Percentiles rank a stretch among this genome's conserved stretches.
These are phyloP conservation scores for Rhizoglyphus robini DNA, from an alignment of 1,140 invertebrate genomes.

Conservation along the genomic window DNA sequence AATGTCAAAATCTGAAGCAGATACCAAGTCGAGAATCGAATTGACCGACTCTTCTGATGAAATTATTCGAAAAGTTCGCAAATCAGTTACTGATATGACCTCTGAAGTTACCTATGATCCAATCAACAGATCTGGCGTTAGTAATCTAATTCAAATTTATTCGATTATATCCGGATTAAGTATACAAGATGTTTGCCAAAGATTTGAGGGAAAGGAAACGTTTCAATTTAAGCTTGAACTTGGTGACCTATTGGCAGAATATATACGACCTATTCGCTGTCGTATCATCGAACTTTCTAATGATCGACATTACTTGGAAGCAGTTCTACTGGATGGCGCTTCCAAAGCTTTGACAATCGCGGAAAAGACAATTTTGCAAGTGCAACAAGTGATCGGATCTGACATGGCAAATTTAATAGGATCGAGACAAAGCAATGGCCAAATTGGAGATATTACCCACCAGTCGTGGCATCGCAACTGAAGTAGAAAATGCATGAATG, in stretches of 20 bases:
- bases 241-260: conserved; percentile 55
- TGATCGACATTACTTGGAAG: conserved; percentile 45
- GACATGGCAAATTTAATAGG: conserved; percentile 4
- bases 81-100: conserved; percentile 78
- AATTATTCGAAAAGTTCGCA: conserved; percentile 68
- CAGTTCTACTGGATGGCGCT: conserved; percentile 51
- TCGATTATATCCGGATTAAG: conserved; percentile 52
- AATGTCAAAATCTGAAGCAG: conserved; percentile 91
- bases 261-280: conserved; percentile 54
- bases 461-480: too few species aligned
- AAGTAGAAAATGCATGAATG: background rate
- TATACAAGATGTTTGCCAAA: conserved; percentile 54
- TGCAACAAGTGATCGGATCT: conserved; percentile 37
- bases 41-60: conserved; percentile 61
- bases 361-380: conserved; percentile 50
- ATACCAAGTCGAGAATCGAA: conserved; percentile 60
- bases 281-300: conserved; percentile 44
- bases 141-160: conserved; percentile 77
- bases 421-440: background rate
- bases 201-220: conserved; percentile 53
- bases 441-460: too few species aligned
- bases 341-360: conserved; percentile 53
- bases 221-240: conserved; percentile 61
- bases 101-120: conserved; percentile 69
- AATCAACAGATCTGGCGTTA: conserved; percentile 59